Evolutionary conservation across 1,140 invertebrate genomes (phyloP), one percentile per base, ranked within the genome.

Genomic region (Sminthurides bifidus): DNA sequence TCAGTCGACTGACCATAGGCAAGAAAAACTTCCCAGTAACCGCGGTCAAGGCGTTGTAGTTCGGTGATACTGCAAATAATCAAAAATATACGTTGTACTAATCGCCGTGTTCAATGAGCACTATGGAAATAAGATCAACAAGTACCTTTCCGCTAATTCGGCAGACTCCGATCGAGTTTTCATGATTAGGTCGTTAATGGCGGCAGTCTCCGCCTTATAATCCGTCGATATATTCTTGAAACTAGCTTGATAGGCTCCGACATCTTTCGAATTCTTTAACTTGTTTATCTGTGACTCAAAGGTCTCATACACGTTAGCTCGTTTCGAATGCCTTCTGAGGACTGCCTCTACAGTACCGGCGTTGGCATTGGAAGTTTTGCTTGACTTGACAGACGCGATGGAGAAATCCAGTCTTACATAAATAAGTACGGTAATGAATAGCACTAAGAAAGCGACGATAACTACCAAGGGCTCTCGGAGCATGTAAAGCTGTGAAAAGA

Each of bases 361-460:
- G 41, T 49, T 75, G 64, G 21, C 73, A 60, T 52, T 73, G 70
- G 21, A 71, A 68, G 19, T 75, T 57, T 27, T 56, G 15, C 35
- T 53, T 55, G n/a, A 12, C 37, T 40, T 66, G 38, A 41, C 52
- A 19, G 54, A 41, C 5, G 63, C 54, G 60, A 97, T 91, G 46
- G 92, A 92, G 73, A 98, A 96, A 74, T 98, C 94, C 63, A 98
- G 74, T 53, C 94, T 77, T 40, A 96, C 86, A 74, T 94, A 95
- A 62, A 97, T 75, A 67, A 98, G 94, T 33, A 96, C 87, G 65
- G 84, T 71, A 5, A 97, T 66, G 73, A 98, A 98, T 29, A 98
- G 71, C 17, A 90, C 69, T 71, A 92, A 94, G 57, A 98, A 81
- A 58, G 92, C 93, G 27, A 79, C 73, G 49, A 90, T 81, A 33